These are phyloP conservation scores for Drosophila nannoptera DNA, from an alignment of 1,140 invertebrate genomes.

Conservation along the genomic window DNA sequence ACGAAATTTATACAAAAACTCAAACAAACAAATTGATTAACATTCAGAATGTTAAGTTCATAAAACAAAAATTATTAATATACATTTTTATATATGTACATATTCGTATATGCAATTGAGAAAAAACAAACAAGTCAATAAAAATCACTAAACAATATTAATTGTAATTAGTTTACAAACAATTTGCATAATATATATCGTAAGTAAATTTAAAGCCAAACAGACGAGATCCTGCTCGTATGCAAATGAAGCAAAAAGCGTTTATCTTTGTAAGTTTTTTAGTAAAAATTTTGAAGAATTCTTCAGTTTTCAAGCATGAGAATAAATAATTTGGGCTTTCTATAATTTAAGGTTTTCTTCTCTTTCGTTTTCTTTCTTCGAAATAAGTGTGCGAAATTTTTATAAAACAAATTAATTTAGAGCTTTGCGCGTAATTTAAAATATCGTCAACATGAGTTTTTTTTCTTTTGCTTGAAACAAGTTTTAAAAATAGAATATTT, in stretches of 20 bases:
- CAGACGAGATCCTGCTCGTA: constrained; percentile 78
- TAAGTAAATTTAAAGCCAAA: constrained; percentile 73
- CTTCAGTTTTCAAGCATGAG: constrained; percentile 44
- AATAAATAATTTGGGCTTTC: constrained; percentile 58
- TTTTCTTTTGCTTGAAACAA: constrained; percentile 50
- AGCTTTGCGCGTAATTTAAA: constrained; percentile 65
- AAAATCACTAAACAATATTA: constrained; percentile 44
- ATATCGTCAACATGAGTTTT: constrained; percentile 47
- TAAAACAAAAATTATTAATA: constrained; percentile 12
- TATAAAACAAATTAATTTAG: constrained; percentile 69
- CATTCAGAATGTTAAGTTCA: constrained; percentile 62
- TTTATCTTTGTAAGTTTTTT: constrained; percentile 37
- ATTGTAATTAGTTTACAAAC: constrained; percentile 64
- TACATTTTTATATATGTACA: no score
- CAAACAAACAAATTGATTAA: constrained; percentile 60
- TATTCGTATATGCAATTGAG: not conserved
- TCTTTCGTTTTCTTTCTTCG: constrained; percentile 10
- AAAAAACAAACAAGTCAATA: constrained; percentile 28
- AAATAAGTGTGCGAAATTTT: constrained; percentile 30
- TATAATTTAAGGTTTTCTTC: constrained; percentile 10
- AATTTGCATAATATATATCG: constrained; percentile 47
- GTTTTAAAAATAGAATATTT: constrained; percentile 55
- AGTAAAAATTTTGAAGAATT: constrained; percentile 55
- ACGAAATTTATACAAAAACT: constrained; percentile 36
- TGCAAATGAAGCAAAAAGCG: constrained; percentile 63